Conservation (phyloP, 2,113 vertebrate genomes). For the Seriola rivoliana region DNA sequence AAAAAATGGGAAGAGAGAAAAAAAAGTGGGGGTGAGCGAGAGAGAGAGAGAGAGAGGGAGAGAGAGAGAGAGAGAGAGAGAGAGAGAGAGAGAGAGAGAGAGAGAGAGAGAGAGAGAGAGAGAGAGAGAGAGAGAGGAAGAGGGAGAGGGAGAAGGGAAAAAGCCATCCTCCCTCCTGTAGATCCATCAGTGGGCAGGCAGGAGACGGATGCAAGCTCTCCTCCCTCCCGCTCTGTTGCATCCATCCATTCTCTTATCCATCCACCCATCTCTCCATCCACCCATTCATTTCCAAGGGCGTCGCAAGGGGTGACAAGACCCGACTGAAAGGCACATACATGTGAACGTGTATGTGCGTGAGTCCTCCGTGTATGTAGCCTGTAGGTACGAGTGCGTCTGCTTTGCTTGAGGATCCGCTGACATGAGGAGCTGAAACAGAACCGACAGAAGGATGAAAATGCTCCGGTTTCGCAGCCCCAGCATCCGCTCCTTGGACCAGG, state of each 20-base stretch:
- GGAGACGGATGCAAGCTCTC: slow-evolving; percentile 67
- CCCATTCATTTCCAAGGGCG: slow-evolving; percentile 61
- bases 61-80: not conserved
- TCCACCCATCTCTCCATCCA: slow-evolving; percentile 44
- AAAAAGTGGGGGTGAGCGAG: not conserved
- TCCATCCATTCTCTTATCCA: slow-evolving; percentile 62
- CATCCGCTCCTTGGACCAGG: slow-evolving; percentile 91
- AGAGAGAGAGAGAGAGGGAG: no score
- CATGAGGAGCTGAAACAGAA: slow-evolving; percentile 80
- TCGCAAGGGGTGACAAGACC: slow-evolving; percentile 50
- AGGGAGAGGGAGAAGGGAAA: slow-evolving; percentile 30
- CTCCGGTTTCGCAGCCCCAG: slow-evolving; percentile 96
- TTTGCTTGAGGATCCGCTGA: slow-evolving; percentile 67
- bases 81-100: slow-evolving; percentile 26
- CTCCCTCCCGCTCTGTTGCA: slow-evolving; percentile 59
- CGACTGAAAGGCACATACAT: slow-evolving; percentile 33
- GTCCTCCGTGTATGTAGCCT: slow-evolving; percentile 6
- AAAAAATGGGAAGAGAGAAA: not conserved
- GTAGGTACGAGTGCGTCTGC: slow-evolving; percentile 8
- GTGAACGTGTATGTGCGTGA: slow-evolving; percentile 23
- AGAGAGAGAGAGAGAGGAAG: slow-evolving; percentile 49
- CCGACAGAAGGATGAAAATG: slow-evolving; percentile 91
- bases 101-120: not conserved
- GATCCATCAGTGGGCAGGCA: slow-evolving; percentile 53
- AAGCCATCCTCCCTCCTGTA: slow-evolving; percentile 55